A percentile compares a stretch with the other conserved stretches of the same genome.
Evolutionary conservation across 2,113 vertebrate genomes (phyloP).

Genomic region (Girardinichthys multiradiatus): DNA sequence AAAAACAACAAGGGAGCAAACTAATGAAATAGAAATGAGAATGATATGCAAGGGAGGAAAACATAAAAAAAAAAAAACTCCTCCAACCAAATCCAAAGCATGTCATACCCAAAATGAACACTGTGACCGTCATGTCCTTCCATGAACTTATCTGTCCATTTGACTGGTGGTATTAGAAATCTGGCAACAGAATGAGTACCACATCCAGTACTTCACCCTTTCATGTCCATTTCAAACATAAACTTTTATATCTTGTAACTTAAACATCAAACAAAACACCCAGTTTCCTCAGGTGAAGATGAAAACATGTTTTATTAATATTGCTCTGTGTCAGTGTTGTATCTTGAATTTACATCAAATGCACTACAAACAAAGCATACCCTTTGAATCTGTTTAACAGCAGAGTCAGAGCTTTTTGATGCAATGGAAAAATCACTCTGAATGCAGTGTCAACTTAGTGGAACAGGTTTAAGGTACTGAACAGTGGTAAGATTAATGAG

Average conservation of each 20-base stretch:
- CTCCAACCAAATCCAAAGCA: neutral
- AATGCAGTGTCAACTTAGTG: neutral
- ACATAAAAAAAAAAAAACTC: neutral
- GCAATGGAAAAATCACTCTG: neutral
- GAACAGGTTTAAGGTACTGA: conserved; percentile 10
- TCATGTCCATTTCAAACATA: neutral
- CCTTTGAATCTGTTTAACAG: neutral
- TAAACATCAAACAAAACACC: neutral
- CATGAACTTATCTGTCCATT: neutral
- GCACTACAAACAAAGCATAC: neutral
- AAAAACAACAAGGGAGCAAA: neutral
- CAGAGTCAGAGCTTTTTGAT: conserved; percentile 15
- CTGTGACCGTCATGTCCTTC: too few species aligned
- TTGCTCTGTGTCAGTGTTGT: neutral
- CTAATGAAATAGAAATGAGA: too few species aligned
- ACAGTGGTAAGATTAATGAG: neutral
- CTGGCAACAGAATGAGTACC: neutral
- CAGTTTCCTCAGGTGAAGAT: neutral
- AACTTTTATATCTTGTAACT: neutral
- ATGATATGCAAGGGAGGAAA: too few species aligned
- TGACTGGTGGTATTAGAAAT: neutral
- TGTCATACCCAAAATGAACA: neutral
- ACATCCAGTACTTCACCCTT: neutral
- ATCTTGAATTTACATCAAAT: conserved; percentile 8
- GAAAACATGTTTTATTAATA: neutral